Evolutionary conservation across 2,797 vertebrate genomes (phyloP).

Genomic region (Cirrhinus mrigala): DNA sequence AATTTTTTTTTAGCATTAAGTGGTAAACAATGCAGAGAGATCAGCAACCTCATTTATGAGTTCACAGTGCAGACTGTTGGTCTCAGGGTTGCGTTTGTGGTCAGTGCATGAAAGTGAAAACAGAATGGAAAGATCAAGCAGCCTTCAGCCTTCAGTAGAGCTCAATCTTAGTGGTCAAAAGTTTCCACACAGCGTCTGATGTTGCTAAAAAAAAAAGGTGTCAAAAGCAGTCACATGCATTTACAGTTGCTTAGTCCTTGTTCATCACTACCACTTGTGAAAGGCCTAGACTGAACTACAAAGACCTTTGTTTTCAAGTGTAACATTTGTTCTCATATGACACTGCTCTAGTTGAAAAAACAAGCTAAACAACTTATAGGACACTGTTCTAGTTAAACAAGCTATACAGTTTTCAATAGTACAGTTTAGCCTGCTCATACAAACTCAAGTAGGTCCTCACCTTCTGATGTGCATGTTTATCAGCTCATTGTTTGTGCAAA

Average conservation of each 20-base stretch:
- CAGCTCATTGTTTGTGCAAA: not conserved
- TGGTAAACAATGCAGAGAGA: not conserved
- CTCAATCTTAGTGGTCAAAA: slow-evolving; percentile 31
- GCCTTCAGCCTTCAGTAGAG: not conserved
- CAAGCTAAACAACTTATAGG: too few species aligned
- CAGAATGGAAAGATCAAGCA: slow-evolving; percentile 25
- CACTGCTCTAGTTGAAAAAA: not conserved
- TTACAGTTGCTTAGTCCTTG: not conserved
- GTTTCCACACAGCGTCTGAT: slow-evolving; percentile 14
- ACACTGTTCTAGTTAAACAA: not conserved
- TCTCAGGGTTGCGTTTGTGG: not conserved
- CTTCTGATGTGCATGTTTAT: not conserved
- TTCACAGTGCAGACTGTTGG: not conserved
- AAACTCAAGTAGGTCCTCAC: not conserved
- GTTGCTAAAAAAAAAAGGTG: slow-evolving; percentile 8
- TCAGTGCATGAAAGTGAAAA: slow-evolving; percentile 12
- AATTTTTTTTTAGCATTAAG: too few species aligned
- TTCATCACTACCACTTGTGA: not conserved
- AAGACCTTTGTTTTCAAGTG: slow-evolving; percentile 8
- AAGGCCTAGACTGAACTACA: not conserved
- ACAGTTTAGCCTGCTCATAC: not conserved
- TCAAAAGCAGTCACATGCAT: not conserved
- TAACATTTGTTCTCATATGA: not conserved
- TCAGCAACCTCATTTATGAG: not conserved
- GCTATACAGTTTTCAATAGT: not conserved